A percentile compares a stretch with the other conserved stretches of the same genome.
phyloP scores from a whole-genome alignment of 2,113 vertebrate genomes.

The Rhizomys pruinosus region DNA sequence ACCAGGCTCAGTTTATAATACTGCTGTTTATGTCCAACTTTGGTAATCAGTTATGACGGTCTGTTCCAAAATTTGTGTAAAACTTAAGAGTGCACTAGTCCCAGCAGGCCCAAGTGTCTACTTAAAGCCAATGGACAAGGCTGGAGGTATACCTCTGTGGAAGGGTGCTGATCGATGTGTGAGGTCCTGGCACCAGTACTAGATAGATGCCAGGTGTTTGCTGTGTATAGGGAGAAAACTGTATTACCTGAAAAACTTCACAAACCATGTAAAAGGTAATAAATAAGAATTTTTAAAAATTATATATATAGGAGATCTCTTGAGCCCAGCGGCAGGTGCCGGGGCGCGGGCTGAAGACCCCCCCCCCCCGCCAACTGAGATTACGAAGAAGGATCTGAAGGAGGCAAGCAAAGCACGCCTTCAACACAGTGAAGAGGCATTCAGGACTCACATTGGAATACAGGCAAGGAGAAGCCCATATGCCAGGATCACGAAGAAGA shows the following conservation, averaged over 20 bases:
- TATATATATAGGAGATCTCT: no score
- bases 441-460: no score
- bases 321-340: no score
- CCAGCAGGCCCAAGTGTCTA: not conserved
- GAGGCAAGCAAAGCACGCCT: no score
- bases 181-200: not conserved
- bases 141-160: not conserved
- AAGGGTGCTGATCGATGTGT: no score
- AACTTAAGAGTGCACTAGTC: not conserved
- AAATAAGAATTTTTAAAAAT: not conserved
- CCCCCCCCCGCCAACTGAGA: no score
- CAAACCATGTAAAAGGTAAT: not conserved
- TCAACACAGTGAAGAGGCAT: no score
- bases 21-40: not conserved
- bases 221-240: slow-evolving; percentile 19
- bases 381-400: no score
- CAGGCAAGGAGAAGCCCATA: no score
- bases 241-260: slow-evolving; percentile 42
- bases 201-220: not conserved
- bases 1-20: no score
- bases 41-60: not conserved
- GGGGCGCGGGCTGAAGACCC: no score
- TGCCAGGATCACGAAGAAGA: no score
- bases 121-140: not conserved
- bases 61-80: not conserved